phyloP scores from a whole-genome alignment of 2,113 vertebrate species.

The Diphyllodes magnificus region DNA sequence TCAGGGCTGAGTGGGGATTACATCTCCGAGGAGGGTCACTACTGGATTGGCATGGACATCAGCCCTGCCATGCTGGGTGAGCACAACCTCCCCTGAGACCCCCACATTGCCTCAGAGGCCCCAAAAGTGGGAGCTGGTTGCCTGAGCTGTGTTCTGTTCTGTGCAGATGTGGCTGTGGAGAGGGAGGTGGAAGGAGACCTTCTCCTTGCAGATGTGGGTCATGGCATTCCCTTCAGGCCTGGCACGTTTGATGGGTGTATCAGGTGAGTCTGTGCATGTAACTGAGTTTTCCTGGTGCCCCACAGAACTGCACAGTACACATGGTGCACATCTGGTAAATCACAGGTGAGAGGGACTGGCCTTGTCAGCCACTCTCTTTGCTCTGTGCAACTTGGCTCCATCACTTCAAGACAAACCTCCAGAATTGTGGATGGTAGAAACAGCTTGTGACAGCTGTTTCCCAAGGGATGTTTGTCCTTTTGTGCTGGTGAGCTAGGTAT shows the following conservation, averaged over 20 bases:
- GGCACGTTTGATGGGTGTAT: conserved; percentile 93
- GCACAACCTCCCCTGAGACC: background rate
- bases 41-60: conserved; percentile 94
- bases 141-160: background rate
- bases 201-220: conserved; percentile 87
- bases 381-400: background rate
- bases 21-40: conserved; percentile 86
- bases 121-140: background rate
- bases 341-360: background rate
- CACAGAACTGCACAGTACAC: background rate
- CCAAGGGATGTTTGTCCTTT: background rate
- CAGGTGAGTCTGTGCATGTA: conserved; percentile 70
- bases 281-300: background rate
- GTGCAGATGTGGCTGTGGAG: conserved; percentile 86
- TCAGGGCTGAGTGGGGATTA: conserved; percentile 93
- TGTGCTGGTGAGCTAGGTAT: background rate
- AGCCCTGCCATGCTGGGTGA: conserved; percentile 92
- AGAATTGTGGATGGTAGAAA: background rate
- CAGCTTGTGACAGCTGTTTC: background rate
- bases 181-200: conserved; percentile 91
- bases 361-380: background rate
- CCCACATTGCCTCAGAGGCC: too few relatives aligned
- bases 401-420: background rate
- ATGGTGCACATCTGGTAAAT: rapidly evolving
- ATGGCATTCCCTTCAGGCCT: conserved; percentile 87